A percentile compares a stretch with the other conserved stretches of the same genome.
Conservation (phyloP, 2,113 vertebrate species). For the Planiliza haematocheilus region DNA sequence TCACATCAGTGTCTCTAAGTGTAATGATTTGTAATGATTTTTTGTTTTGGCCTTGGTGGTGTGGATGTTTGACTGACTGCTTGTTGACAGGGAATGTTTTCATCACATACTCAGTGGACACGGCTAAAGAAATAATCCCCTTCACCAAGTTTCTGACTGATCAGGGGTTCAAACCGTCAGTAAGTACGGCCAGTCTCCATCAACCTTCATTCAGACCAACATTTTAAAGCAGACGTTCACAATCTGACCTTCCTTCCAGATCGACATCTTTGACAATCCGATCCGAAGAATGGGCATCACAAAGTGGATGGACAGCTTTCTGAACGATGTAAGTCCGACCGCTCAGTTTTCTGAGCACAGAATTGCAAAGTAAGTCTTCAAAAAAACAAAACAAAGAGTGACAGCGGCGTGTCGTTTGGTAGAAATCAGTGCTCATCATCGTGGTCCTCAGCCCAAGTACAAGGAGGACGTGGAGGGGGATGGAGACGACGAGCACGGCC, state of each 20-base stretch:
- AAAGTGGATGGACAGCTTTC: slow-evolving; percentile 95
- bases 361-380: too few species aligned
- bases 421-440: slow-evolving; percentile 97
- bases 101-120: slow-evolving; percentile 78
- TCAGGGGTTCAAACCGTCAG: slow-evolving; percentile 75
- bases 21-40: too few species aligned
- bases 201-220: not conserved
- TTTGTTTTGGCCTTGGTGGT: not conserved
- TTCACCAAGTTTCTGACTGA: slow-evolving; percentile 68
- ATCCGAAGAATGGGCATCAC: slow-evolving; percentile 91
- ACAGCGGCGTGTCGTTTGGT: slow-evolving; percentile 45
- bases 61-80: not conserved
- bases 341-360: not conserved
- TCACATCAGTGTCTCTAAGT: not conserved
- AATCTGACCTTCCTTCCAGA: slow-evolving; percentile 76
- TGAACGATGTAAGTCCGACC: slow-evolving; percentile 89
- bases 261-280: slow-evolving; percentile 93
- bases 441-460: slow-evolving; percentile 97
- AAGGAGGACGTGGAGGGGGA: slow-evolving; percentile 93
- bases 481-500: slow-evolving; percentile 91
- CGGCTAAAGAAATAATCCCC: slow-evolving; percentile 55
- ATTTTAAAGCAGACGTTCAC: not conserved
- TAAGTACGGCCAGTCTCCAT: slow-evolving; percentile 38
- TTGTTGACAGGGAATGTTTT: slow-evolving; percentile 70
- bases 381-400: too few species aligned